These are phyloP conservation scores for Hololepta plana DNA, from an alignment of 2,888 invertebrate genomes.

Conservation along the genomic window DNA sequence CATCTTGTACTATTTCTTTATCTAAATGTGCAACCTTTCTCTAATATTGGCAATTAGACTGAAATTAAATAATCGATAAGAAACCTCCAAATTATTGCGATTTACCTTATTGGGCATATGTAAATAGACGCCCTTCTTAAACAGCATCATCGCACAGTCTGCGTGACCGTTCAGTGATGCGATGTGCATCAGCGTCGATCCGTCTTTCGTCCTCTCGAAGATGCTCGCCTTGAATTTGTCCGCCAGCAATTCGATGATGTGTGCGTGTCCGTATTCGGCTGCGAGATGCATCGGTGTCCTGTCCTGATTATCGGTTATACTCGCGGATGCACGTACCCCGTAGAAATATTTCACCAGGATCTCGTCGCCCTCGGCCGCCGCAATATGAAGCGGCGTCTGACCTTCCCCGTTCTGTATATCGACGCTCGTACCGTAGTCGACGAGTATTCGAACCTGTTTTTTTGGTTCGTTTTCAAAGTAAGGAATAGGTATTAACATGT, in stretches of 20 bases:
- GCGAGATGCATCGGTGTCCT: conserved; percentile 95
- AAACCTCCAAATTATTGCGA: no score
- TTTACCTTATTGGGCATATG: conserved; percentile 95
- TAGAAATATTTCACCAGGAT: conserved; percentile 88
- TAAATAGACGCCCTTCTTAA: conserved; percentile 95
- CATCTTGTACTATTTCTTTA: no score
- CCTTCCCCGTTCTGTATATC: conserved; percentile 90
- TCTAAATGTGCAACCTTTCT: no score
- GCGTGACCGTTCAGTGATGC: conserved; percentile 95
- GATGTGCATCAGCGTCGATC: conserved; percentile 96
- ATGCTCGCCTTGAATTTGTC: conserved; percentile 98
- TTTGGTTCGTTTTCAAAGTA: conserved; percentile 1
- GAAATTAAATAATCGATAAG: no score
- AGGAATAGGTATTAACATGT: not conserved
- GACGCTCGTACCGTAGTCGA: conserved; percentile 82
- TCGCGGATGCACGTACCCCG: conserved; percentile 84
- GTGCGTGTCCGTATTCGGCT: conserved; percentile 92
- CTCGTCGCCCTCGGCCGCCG: conserved; percentile 92
- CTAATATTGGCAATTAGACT: no score
- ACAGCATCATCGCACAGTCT: conserved; percentile 94
- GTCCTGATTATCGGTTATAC: conserved; percentile 90
- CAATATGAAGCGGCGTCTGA: conserved; percentile 87
- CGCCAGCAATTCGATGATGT: conserved; percentile 84
- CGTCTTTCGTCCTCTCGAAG: conserved; percentile 91
- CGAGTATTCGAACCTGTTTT: conserved; percentile 50